Base-by-base conservation (phyloP, 2,113 vertebrate species). In the Riparia riparia region DNA sequence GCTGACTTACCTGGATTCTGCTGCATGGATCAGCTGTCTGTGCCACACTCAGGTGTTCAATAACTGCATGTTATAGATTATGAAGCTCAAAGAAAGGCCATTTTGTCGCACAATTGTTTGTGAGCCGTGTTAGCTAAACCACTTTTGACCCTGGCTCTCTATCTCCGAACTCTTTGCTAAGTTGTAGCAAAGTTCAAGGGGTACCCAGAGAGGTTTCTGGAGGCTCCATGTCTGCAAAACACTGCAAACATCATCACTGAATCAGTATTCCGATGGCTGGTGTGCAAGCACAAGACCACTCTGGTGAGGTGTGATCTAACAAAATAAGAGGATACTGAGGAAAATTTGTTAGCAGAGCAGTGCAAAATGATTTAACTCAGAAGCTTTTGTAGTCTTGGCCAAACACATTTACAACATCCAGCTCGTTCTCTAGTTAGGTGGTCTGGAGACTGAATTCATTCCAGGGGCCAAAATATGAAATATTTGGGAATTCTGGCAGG, bases 401-500 rank as follows among this genome's bases (percentile, higher is more conserved):
- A 92, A 96, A 87, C 4, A 2, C 50, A 76, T 82, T 95, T 93
- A 74, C 50, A 73, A 45, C 68, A 87, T 86, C 49, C 69, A 92
- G 53, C 64, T 89, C 5, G 0, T 81, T 90, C 82, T 94, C 95
- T 83, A 89, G 78, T 95, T 95, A 96, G 91, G 95, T 96, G 97
- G 95, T 96, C 96, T 93, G 91, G 86, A 97, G 86, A 41, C 39
- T 92, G 65, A 82, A 72, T 92, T 96, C 86, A 78, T 86, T 47
- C 41, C 0, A 0, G 56, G 76, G 88, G 74, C 47, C 87, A 95
- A 95, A 96, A 92, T 88, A 88, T 87, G 89, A 95, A 97, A 93
- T 95, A 95, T 87, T 92, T 95, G 92, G 77, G 66, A 79, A 95
- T 89, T 89, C 95, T 95, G 95, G 87, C 89, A 94, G 57, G 41